These are phyloP conservation scores for Tetanocera ferruginea DNA, from an alignment of 2,888 invertebrate genomes.

Conservation along the genomic window DNA sequence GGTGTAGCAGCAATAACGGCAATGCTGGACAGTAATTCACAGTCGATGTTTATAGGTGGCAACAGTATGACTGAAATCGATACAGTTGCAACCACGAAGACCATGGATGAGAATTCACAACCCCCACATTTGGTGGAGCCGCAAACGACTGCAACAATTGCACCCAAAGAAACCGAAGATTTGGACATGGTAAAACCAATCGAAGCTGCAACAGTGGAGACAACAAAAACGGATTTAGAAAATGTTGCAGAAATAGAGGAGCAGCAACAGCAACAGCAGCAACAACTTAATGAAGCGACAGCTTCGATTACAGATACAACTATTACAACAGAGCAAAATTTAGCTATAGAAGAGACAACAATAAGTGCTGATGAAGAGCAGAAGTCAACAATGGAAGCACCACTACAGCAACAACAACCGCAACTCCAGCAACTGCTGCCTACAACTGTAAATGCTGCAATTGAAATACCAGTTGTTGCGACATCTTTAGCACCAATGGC, in stretches of 20 bases:
- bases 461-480: neutral
- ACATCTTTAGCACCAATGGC: neutral
- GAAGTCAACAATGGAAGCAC: neutral
- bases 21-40: slow-evolving; percentile 64
- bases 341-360: slow-evolving; percentile 7
- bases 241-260: slow-evolving; percentile 24
- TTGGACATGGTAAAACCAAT: slow-evolving; percentile 44
- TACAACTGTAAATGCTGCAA: neutral
- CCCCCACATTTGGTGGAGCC: slow-evolving; percentile 15
- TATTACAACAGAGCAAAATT: neutral
- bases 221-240: slow-evolving; percentile 28
- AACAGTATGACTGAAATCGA: slow-evolving; percentile 41
- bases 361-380: slow-evolving; percentile 13
- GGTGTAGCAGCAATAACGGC: slow-evolving; percentile 62
- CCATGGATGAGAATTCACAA: slow-evolving; percentile 40
- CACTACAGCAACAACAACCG: neutral
- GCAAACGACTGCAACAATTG: slow-evolving; percentile 23
- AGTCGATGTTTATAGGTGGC: slow-evolving; percentile 57
- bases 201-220: slow-evolving; percentile 13
- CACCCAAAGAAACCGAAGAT: slow-evolving; percentile 39
- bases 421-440: neutral
- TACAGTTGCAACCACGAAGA: slow-evolving; percentile 33
- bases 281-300: neutral
- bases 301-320: neutral
- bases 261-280: slow-evolving; percentile 8